These are phyloP conservation scores for Oligia fasciuncula DNA, from an alignment of 2,888 invertebrate species.

Conservation along the genomic window DNA sequence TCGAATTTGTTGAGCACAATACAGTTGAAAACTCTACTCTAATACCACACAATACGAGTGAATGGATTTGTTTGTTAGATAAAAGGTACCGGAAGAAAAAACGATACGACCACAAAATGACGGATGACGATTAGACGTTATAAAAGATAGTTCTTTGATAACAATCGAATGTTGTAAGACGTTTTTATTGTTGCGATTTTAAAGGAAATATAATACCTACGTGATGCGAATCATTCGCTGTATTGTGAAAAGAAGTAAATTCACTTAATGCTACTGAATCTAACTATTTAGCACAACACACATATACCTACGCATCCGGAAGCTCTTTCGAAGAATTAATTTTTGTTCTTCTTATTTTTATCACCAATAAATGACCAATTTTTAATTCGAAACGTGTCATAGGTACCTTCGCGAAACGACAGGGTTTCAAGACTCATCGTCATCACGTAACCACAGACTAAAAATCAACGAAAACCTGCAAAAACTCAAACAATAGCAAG, in stretches of 20 bases:
- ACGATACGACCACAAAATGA: slow-evolving; percentile 70
- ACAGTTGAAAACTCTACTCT: slow-evolving; percentile 63
- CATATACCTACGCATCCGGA: neutral
- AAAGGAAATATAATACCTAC: slow-evolving; percentile 47
- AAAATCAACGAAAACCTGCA: slow-evolving; percentile 36
- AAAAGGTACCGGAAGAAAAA: slow-evolving; percentile 70
- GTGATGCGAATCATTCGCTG: slow-evolving; percentile 34
- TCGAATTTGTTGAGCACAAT: slow-evolving; percentile 60
- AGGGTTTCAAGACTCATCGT: neutral
- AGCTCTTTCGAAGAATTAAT: neutral
- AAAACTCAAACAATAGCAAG: slow-evolving; percentile 51
- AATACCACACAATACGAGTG: slow-evolving; percentile 39
- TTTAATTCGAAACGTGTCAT: slow-evolving; percentile 11
- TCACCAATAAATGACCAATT: neutral
- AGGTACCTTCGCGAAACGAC: slow-evolving; percentile 1
- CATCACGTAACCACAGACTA: slow-evolving; percentile 27
- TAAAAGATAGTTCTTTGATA: slow-evolving; percentile 60
- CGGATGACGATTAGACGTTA: slow-evolving; percentile 72
- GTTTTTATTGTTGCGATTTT: slow-evolving; percentile 53
- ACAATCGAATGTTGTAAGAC: slow-evolving; percentile 39
- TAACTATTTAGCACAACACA: neutral
- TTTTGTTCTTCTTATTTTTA: neutral
- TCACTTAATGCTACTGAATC: slow-evolving; percentile 1
- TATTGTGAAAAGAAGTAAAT: slow-evolving; percentile 19
- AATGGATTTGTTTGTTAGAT: neutral